phyloP scores from a whole-genome alignment of 2,888 invertebrate species.

The Cyrtodaria siliqua region DNA sequence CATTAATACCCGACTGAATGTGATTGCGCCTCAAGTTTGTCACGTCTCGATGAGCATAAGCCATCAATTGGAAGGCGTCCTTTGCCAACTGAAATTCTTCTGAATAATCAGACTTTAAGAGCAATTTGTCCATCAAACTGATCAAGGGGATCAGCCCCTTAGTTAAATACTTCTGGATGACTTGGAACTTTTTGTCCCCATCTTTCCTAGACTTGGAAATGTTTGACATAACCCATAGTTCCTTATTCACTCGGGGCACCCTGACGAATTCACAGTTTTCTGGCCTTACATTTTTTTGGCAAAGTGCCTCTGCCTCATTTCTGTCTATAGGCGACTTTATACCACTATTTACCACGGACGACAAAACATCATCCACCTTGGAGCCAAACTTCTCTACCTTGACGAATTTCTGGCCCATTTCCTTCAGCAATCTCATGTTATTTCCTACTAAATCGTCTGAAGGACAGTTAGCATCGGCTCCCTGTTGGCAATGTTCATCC shows the following conservation, averaged over 20 bases:
- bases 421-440: too few relatives aligned
- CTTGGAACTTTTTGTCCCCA: constrained; percentile 1
- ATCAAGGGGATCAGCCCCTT: background rate
- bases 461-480: too few relatives aligned
- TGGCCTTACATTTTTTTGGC: background rate
- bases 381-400: too few relatives aligned
- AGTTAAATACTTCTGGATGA: background rate
- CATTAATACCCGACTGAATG: background rate
- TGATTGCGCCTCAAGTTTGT: background rate
- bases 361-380: too few relatives aligned
- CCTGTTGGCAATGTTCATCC: too few relatives aligned
- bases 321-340: too few relatives aligned
- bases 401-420: too few relatives aligned
- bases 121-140: background rate
- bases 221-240: background rate
- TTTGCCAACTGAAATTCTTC: constrained; percentile 2
- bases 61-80: constrained; percentile 10
- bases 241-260: constrained; percentile 5
- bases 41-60: constrained; percentile 3
- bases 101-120: background rate
- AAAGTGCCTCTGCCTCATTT: too few relatives aligned
- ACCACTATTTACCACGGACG: too few relatives aligned
- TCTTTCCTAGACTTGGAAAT: background rate
- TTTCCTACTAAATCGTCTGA: too few relatives aligned
- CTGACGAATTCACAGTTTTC: constrained; percentile 4